Base-by-base conservation (phyloP, 2,888 invertebrate genomes). In the Calliopum simillimum region DNA sequence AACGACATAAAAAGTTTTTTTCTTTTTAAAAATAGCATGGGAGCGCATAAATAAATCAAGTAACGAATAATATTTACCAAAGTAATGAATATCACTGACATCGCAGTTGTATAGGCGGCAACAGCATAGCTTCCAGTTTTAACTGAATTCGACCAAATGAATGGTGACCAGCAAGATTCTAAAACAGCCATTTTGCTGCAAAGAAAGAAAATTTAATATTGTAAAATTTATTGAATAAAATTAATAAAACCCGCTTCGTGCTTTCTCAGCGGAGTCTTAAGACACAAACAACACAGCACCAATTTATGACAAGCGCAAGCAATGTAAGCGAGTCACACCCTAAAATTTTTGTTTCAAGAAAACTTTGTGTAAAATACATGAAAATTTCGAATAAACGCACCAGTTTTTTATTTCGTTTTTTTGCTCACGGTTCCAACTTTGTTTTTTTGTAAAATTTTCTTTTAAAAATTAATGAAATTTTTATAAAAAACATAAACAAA, bases 81-180 rank as follows among this genome's bases (percentile, higher is more conserved):
- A 4, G 93, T 94, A 75, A 95, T 94, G 0, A 94, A 81, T 14
- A 95, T 89, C 41, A 94, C 78, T 74, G 94, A 92, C 80, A 93
- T 87, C 2, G 94, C 92, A 43, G 90, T 88, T 1, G 95, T 93
- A 79, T 96, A 96, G 25, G 89, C 90, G 0, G 94, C 94, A 71
- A 96, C 92, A 1, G 92, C 92, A 80, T 90, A 90, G 80, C 93
- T 92, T 12, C 94, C 95, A 43, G 90, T 89, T 83, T 92, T 93
- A 4, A 95, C 89, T 79, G 90, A 90, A 71, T 93, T 91, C 53
- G 93, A 92, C 93, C 95, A 96, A 79, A 96, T 92, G 79, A 92
- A 93, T 71, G 96, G 96, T 6, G 95, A 93, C 95, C 96, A 96
- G 84, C 94, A 96, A 0, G 94, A 92, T 78, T 91, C 88, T 68